phyloP scores from a whole-genome alignment of 2,797 vertebrate genomes.

The Sphenopsis melanotis region DNA sequence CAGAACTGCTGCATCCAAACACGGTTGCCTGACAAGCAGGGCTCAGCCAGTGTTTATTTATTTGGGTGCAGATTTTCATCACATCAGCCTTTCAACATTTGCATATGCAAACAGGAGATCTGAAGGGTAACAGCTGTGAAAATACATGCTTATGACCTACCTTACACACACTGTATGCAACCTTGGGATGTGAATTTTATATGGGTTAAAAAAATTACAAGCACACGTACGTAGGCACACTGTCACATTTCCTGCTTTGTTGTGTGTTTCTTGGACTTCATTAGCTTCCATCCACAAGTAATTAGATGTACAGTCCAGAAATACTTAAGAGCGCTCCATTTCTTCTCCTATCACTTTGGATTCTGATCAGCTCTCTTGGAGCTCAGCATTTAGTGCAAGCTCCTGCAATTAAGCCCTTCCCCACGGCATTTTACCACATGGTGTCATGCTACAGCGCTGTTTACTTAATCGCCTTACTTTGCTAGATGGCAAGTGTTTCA shows the following conservation, averaged over 20 bases:
- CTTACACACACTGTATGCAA: neutral
- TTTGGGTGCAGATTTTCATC: neutral
- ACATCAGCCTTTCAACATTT: neutral
- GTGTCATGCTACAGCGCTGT: conserved; percentile 7
- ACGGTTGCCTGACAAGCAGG: neutral
- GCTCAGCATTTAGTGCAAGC: neutral
- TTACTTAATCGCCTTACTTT: conserved; percentile 20
- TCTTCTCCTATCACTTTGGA: neutral
- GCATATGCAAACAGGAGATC: conserved; percentile 14
- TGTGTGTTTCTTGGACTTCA: conserved; percentile 11
- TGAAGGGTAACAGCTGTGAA: neutral
- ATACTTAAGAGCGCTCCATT: neutral
- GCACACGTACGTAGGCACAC: accelerated
- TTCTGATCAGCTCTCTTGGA: neutral
- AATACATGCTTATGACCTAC: neutral
- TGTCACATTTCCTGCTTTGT: neutral
- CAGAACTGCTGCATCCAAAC: neutral
- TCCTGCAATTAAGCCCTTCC: conserved; percentile 48
- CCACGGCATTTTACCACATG: conserved; percentile 24
- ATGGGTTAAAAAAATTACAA: neutral
- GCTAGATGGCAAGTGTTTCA: conserved; percentile 35
- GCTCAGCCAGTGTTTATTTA: neutral
- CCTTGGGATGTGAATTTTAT: neutral
- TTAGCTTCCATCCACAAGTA: neutral
- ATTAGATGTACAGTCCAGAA: conserved; percentile 20